Base-by-base conservation (phyloP, 2,113 vertebrate genomes). In the Tichodroma muraria region DNA sequence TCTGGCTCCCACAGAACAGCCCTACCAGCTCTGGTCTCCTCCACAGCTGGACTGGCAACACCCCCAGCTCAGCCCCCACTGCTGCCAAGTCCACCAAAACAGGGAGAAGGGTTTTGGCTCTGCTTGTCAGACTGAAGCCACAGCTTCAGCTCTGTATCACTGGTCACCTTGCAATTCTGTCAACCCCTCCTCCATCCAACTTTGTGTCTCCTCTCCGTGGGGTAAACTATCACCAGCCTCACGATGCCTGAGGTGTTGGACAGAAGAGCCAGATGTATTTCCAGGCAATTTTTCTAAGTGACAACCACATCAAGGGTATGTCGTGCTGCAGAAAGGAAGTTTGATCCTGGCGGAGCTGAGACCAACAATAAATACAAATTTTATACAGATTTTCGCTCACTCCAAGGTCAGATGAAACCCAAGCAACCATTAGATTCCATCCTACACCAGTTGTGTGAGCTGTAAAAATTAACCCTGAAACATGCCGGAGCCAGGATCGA, bases 401-500 rank as follows among this genome's bases (percentile, higher is more conserved):
- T 45, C 60, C 52, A 44, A 83, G 49, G 72, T 64, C 71, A 72
- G 27, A 38, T 54, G 33, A 91, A 94, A 70, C 6, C 22, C 37
- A 73, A 66, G 30, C 30, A 93, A 87, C 10, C 13, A 7, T 61
- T 57, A 80, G 69, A 65, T 86, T 77, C 28, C 37, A 89, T 42
- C 8, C 47, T 57, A 80, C 33, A 30, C 19, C 20, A 11, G 5
- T 10, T 73, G 20, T 45, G 27, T 42, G 69, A 57, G 44, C 68
- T 16, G 4, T 13, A 35, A 69, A 68, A 81, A 81, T 63, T 53
- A 78, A 75, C n/a, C 57, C 24, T 68, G 35, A 78, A 33, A 54
- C 0, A 3, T 19, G 22, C 38, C 0, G 0, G 70, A n/a, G n/a
- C 15, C 5, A 4, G 28, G n/a, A 54, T 57, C 4, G 4, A 77